Base-by-base conservation (phyloP, 2,797 vertebrate genomes). In the Bovichtus diacanthus region DNA sequence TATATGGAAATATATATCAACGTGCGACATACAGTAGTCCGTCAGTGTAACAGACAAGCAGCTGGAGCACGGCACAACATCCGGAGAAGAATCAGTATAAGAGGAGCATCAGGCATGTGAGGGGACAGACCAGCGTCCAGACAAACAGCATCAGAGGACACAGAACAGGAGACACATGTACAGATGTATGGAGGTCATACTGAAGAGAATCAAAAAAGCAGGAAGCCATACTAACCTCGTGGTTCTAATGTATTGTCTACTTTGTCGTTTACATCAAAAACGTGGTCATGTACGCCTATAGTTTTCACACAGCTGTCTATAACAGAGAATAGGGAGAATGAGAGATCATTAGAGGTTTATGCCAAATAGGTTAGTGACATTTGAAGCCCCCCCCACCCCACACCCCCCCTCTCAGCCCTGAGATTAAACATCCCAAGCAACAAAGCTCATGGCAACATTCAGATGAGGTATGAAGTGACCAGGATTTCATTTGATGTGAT, bases 211-310 rank as follows among this genome's bases (percentile, higher is more conserved):
- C 78, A 87, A 88, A 93, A 89, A 90, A 94, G 92, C 93, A 96
- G 93, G 95, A 97, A 97, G 96, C 95, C 96, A 99, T 99, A 99
- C 98, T 99, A 97, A 99, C 98, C 98, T 99, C 97, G 96, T 96
- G 98, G 98, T 97, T 99, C 98, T 99, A 99, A 98, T 95, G 98
- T 98, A 99, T 98, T 99, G 97, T 99, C 98, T 99, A 99, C 97
- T 98, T 98, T 99, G 96, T 99, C 98, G 97, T 98, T 98, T 97
- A 98, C 97, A 94, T 98, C 98, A 97, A 99, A 99, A 97, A 98
- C 97, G 93, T 97, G 97, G 95, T 99, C 98, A 97, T 99, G 98
- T 97, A 97, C 98, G 93, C 98, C 97, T 99, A 99, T 97, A 97
- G 97, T 99, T 99, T 98, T 99, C 98, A 98, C 96, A 96, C 98